Evolutionary conservation across 1,140 invertebrate species (phyloP), one percentile per base, ranked within the genome.

Genomic region (Ceratosolen fusciceps): DNA sequence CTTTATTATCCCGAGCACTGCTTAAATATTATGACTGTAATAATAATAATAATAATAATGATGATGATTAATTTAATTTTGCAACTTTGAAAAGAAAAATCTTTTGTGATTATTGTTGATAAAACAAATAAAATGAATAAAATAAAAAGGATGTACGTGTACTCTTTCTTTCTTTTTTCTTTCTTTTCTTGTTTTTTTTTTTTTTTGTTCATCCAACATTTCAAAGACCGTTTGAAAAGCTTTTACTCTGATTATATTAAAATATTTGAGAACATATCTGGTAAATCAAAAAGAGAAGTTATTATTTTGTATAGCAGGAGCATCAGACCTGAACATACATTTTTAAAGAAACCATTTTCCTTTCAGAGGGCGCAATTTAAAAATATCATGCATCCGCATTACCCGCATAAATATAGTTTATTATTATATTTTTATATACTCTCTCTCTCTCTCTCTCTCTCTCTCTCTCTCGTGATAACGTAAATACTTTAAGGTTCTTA

Each of bases 231-330:
- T 43, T 43, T 43, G 39, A 43, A 43, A 56, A 21, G 56, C 24
- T 31, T 60, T 60, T 60, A 60, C 24, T 60, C 56, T 60, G 24
- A 26, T 60, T 16, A 60, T 60, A 29, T 60, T 60, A 60, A 60
- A 60, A 60, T 60, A 60, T 39, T 67, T 39, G 24, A 67, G 34
- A 37, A 67, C 24, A 68, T 39, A 68, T 68, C 24, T 68, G 16
- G 14, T 43, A 68, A 43, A 68, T 8, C 21, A 68, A 43, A 24
- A 43, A 68, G n/a, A 67, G 26, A 68, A 37, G 0, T 52, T 72
- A 31, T 52, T 4, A 62, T 62, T 34, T 62, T 62, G 12, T 34
- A 34, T n/a, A 34, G 12, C 3, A 34, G 29, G 21, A 31, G 14
- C 29, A 62, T 62, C 12, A 34, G 58, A 62, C 58, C 34, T 62